Evolutionary conservation across 2,888 invertebrate genomes (phyloP).

Genomic region (Beris chalybata): DNA sequence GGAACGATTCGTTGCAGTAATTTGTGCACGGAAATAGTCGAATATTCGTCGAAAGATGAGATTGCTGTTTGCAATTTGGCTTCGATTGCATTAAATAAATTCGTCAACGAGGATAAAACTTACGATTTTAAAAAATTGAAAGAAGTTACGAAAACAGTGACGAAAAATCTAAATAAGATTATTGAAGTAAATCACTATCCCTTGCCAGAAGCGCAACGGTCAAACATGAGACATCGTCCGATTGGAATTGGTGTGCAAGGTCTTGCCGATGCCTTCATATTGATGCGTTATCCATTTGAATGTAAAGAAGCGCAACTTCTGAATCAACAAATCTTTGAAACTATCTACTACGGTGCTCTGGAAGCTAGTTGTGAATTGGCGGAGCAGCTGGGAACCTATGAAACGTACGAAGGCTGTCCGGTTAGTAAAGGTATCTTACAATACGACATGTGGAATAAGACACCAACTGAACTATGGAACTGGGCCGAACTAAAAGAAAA

Average conservation of each 20-base stretch:
- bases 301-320: conserved; percentile 80
- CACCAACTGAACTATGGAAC: conserved; percentile 84
- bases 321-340: conserved; percentile 97
- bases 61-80: conserved; percentile 98
- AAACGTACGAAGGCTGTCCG: conserved; percentile 89
- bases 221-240: conserved; percentile 84
- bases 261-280: conserved; percentile 92
- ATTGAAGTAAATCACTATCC: conserved; percentile 98
- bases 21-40: conserved; percentile 96
- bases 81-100: conserved; percentile 95
- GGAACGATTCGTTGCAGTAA: conserved; percentile 99
- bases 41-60: conserved; percentile 90
- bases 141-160: conserved; percentile 83
- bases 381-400: conserved; percentile 79
- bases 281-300: conserved; percentile 92
- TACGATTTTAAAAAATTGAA: conserved; percentile 89
- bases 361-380: conserved; percentile 96
- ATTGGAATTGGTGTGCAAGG: conserved; percentile 97
- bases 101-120: conserved; percentile 73
- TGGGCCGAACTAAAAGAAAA: conserved; percentile 82
- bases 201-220: conserved; percentile 80
- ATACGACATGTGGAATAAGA: conserved; percentile 96
- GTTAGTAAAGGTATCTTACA: conserved; percentile 95
- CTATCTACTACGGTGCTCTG: conserved; percentile 94
- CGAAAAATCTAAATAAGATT: conserved; percentile 92